phyloP scores from a whole-genome alignment of 2,888 invertebrate genomes.

The Scaptomyza tumidula region DNA sequence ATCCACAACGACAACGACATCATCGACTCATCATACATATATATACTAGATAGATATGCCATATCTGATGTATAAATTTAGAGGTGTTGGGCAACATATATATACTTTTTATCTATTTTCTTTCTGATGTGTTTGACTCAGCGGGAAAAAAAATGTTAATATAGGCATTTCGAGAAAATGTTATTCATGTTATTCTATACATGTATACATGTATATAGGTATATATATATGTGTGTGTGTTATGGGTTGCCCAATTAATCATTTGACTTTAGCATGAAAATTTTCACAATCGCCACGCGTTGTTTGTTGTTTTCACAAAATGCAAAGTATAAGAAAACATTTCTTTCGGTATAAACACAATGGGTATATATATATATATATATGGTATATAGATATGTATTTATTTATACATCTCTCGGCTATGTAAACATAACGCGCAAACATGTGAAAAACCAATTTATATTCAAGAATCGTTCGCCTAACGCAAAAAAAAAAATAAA shows the following conservation, averaged over 20 bases:
- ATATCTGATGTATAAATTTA: slow-evolving; percentile 26
- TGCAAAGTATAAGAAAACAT: slow-evolving; percentile 1
- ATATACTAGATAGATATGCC: slow-evolving; percentile 5
- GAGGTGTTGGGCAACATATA: slow-evolving; percentile 36
- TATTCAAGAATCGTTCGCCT: slow-evolving; percentile 39
- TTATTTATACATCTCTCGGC: slow-evolving; percentile 5
- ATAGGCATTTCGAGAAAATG: slow-evolving; percentile 31
- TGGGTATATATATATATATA: background rate
- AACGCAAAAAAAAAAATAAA: slow-evolving; percentile 18
- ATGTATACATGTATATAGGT: background rate
- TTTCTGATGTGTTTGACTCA: slow-evolving; percentile 21
- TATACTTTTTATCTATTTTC: background rate
- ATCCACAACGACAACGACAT: background rate
- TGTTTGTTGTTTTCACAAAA: slow-evolving; percentile 22
- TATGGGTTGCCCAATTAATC: slow-evolving; percentile 55
- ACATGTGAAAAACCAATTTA: slow-evolving; percentile 68
- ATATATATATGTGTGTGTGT: slow-evolving; percentile 8
- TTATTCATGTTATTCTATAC: slow-evolving; percentile 8
- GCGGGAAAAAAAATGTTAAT: slow-evolving; percentile 12
- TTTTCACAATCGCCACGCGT: slow-evolving; percentile 46
- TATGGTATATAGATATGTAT: background rate
- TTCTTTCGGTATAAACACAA: slow-evolving; percentile 4
- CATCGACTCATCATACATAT: slow-evolving; percentile 10
- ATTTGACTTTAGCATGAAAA: slow-evolving; percentile 45
- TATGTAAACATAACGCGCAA: slow-evolving; percentile 67